Evolutionary conservation across 2,797 vertebrate species (phyloP).

Genomic region (Myripristis murdjan): DNA sequence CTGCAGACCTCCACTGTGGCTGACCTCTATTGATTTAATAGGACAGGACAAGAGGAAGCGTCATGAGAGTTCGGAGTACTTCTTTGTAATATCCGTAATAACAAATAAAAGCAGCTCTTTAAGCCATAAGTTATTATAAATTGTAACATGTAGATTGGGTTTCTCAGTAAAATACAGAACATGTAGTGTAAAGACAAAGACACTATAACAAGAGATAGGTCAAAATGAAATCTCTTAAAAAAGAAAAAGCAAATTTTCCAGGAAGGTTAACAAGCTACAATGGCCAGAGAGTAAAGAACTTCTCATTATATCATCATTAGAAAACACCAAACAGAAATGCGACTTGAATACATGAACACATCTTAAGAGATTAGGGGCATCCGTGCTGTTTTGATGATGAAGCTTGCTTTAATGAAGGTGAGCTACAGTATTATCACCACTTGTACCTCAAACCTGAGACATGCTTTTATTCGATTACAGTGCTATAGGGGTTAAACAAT

Average conservation of each 20-base stretch:
- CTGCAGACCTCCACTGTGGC: too few relatives aligned
- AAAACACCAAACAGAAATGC: neutral
- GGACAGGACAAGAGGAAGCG: neutral
- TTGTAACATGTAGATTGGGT: neutral
- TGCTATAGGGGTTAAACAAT: constrained; percentile 61
- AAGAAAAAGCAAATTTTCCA: too few relatives aligned
- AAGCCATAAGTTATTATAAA: too few relatives aligned
- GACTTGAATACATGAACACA: constrained; percentile 15
- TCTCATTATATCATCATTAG: constrained; percentile 12
- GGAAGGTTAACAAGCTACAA: too few relatives aligned
- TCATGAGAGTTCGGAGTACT: too few relatives aligned
- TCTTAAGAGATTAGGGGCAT: constrained; percentile 38
- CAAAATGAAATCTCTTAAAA: too few relatives aligned
- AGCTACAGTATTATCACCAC: constrained; percentile 29
- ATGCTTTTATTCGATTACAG: constrained; percentile 66
- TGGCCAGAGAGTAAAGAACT: too few relatives aligned
- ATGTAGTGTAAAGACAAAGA: too few relatives aligned
- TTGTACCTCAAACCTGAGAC: constrained; percentile 41
- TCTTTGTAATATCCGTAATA: too few relatives aligned
- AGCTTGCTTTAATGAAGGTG: constrained; percentile 55
- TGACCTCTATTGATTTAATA: neutral
- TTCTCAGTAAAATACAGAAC: neutral
- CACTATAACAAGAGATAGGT: too few relatives aligned
- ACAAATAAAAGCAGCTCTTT: too few relatives aligned
- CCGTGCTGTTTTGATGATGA: constrained; percentile 39